phyloP scores from a whole-genome alignment of 2,888 invertebrate genomes.

The Drosophila mimica region DNA sequence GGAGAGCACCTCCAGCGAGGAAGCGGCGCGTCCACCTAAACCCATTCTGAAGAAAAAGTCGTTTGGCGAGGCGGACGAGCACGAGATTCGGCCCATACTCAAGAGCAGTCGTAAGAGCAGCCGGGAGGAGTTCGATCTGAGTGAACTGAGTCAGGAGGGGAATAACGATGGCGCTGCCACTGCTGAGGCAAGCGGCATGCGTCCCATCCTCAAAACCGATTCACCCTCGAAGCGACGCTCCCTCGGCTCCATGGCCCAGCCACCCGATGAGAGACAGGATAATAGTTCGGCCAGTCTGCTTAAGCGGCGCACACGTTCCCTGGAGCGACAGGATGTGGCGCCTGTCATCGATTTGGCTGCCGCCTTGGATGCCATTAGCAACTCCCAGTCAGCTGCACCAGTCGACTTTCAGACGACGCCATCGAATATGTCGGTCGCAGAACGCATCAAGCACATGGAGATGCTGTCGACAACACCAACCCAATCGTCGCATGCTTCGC shows the following conservation, averaged over 20 bases:
- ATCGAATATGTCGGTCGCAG: conserved; percentile 87
- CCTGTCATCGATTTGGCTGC: conserved; percentile 83
- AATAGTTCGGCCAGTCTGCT: conserved; percentile 53
- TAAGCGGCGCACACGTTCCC: conserved; percentile 81
- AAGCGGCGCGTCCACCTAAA: conserved; percentile 86
- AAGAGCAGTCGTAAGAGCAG: conserved; percentile 90
- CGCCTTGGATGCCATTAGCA: conserved; percentile 79
- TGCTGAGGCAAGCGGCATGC: conserved; percentile 52
- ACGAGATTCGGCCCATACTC: conserved; percentile 91
- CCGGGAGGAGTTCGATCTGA: conserved; percentile 86
- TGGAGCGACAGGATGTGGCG: conserved; percentile 87
- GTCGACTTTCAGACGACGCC: conserved; percentile 68
- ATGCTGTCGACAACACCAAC: conserved; percentile 44
- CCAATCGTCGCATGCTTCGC: background rate
- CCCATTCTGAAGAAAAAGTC: conserved; percentile 96
- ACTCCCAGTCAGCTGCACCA: conserved; percentile 53
- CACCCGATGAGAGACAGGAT: conserved; percentile 17
- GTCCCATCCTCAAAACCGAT: conserved; percentile 83
- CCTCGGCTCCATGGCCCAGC: conserved; percentile 54
- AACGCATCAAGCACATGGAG: conserved; percentile 86
- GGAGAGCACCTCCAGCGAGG: conserved; percentile 87
- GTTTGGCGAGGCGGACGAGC: conserved; percentile 89
- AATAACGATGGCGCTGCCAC: conserved; percentile 22
- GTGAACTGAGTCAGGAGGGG: conserved; percentile 44
- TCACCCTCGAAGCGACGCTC: conserved; percentile 84